Conservation (phyloP, 2,113 vertebrate genomes). For the Pleuronectes platessa region DNA sequence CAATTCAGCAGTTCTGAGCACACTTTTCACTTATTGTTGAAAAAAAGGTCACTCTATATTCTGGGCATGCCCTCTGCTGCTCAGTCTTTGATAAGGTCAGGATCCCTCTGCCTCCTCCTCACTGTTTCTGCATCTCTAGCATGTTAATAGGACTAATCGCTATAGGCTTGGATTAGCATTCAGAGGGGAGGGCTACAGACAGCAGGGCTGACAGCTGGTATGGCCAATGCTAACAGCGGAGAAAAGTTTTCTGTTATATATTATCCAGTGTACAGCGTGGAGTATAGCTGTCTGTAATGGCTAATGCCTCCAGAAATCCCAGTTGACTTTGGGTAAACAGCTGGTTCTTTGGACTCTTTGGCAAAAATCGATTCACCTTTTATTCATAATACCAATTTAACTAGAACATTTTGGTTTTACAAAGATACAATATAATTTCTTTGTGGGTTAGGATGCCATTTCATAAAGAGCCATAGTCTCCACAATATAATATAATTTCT, state of each 20-base stretch:
- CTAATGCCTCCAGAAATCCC: too few species aligned
- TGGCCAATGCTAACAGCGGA: constrained; percentile 5
- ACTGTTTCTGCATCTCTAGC: constrained; percentile 63
- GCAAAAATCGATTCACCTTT: too few species aligned
- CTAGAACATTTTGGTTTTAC: too few species aligned
- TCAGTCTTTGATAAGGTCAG: constrained; percentile 76
- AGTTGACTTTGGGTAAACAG: too few species aligned
- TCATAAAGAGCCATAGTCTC: not conserved
- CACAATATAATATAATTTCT: too few species aligned
- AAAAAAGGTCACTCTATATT: constrained; percentile 54
- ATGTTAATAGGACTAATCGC: constrained; percentile 74
- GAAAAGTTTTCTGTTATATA: constrained; percentile 14
- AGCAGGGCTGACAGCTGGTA: constrained; percentile 10
- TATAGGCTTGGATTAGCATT: constrained; percentile 66
- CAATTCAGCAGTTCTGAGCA: not conserved
- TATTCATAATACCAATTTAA: too few species aligned
- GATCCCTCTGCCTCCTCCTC: constrained; percentile 51
- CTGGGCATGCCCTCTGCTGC: constrained; percentile 34
- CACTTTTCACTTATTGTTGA: not conserved
- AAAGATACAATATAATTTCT: too few species aligned
- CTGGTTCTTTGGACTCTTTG: too few species aligned
- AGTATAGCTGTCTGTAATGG: too few species aligned
- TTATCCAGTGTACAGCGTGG: not conserved
- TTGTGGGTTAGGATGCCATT: too few species aligned
- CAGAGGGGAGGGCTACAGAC: constrained; percentile 16